Conservation (phyloP, 2,888 invertebrate species). For the Amblyjoppa fuscipennis region DNA sequence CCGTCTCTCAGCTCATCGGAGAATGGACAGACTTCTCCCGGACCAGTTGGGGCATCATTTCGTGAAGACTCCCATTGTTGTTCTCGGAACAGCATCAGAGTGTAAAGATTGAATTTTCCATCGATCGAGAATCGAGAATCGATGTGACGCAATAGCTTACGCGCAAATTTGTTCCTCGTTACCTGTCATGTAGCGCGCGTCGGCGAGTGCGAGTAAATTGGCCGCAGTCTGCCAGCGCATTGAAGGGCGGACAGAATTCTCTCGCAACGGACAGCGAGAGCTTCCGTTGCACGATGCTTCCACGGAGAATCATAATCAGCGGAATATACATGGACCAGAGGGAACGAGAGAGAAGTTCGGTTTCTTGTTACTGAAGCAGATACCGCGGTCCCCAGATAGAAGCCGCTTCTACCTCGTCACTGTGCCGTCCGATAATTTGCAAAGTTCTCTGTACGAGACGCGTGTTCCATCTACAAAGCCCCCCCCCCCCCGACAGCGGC, state of each 20-base stretch:
- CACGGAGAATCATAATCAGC: background rate
- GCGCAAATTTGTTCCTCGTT: background rate
- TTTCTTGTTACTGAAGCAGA: slow-evolving; percentile 33
- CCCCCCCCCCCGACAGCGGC: background rate
- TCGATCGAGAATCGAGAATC: background rate
- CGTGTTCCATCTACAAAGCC: background rate
- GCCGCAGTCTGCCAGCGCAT: background rate
- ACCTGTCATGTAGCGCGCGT: background rate
- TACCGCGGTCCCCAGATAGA: background rate
- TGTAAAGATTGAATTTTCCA: background rate
- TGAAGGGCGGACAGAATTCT: background rate
- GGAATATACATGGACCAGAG: background rate
- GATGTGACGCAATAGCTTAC: background rate
- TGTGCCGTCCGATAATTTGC: slow-evolving; percentile 30
- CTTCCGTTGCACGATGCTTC: background rate
- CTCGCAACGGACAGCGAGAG: background rate
- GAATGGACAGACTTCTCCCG: background rate
- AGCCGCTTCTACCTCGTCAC: background rate
- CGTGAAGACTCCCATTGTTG: too few species aligned
- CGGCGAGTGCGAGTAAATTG: background rate
- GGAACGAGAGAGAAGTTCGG: slow-evolving; percentile 13
- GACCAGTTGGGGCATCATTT: background rate
- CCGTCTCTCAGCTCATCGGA: too few species aligned
- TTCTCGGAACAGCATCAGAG: too few species aligned
- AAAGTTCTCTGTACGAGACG: slow-evolving; percentile 24